Base-by-base conservation (phyloP, 35 echinoderm and acorn worm genomes). In the Lytechinus pictus region DNA sequence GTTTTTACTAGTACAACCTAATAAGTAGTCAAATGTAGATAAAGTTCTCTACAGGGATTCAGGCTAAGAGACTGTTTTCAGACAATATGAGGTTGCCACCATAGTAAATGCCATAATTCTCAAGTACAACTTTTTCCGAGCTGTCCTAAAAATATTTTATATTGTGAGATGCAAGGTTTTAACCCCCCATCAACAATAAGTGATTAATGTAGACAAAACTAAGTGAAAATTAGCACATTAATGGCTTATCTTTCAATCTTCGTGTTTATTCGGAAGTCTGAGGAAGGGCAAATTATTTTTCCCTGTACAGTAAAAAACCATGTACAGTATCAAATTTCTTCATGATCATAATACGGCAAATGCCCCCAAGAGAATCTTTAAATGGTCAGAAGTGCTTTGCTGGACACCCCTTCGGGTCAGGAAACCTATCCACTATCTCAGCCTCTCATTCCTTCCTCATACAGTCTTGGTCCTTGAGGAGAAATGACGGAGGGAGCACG, bases 331-430 rank as follows among this genome's bases (percentile, higher is more conserved):
- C 19, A 16, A 79, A 79, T 79, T 79, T 79, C 66, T n/a, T 6
- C n/a, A 24, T 8, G n/a, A 79, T 79, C 66, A 24, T 44, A 1
- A 44, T 16, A 79, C n/a, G 66, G 66, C 19, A 4, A 24, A 16
- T 79, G 19, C 66, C 66, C 66, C 66, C 57, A n/a, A 79, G 66
- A 79, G 66, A 79, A 79, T 79, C 66, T 79, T n/a, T 79, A 79
- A 79, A 24, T 79, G 66, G 66, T 79, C 66, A 79, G 66, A 16
- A 79, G 66, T n/a, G 66, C 66, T 14, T 79, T 79, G 66, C 66
- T 79, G 66, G 66, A 79, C 66, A 79, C n/a, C 66, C 66, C 66
- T 79, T 79, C n/a, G 66, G 66, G 66, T 79, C 66, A 79, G 66
- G 66, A 79, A 79, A 24, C 66, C 33, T 79, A 3, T 79, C 19